phyloP scores from a whole-genome alignment of 2,888 invertebrate genomes.

The Himalopsyche japonica region DNA sequence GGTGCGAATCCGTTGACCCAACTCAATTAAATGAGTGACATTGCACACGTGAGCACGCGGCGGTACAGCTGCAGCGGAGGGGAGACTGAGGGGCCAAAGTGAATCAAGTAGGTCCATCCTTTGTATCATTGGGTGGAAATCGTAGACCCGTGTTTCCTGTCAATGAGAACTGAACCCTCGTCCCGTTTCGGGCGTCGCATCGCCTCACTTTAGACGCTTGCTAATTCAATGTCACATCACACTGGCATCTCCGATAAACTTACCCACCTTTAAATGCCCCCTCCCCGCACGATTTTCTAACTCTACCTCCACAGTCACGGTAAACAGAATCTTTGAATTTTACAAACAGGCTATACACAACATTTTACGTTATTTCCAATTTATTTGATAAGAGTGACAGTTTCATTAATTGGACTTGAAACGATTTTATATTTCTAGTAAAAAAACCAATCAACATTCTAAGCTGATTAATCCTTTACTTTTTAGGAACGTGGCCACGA shows the following conservation, averaged over 20 bases:
- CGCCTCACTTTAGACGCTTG: not conserved
- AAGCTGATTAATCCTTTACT: too few species aligned
- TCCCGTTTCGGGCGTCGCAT: conserved; percentile 4
- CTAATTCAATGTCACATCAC: conserved; percentile 9
- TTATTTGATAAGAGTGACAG: too few species aligned
- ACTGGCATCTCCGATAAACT: not conserved
- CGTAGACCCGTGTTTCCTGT: conserved; percentile 39
- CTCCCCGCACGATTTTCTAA: too few species aligned
- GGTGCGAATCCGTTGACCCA: not conserved
- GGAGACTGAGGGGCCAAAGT: not conserved
- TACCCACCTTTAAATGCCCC: not conserved
- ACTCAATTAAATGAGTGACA: conserved; percentile 6
- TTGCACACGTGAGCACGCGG: not conserved
- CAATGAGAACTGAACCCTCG: conserved; percentile 37
- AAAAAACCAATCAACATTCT: too few species aligned
- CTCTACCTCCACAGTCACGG: too few species aligned
- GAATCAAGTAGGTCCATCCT: conserved; percentile 3
- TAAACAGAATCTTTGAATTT: too few species aligned
- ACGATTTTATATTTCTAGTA: too few species aligned
- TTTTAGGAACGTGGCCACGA: too few species aligned
- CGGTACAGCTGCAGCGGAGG: not conserved
- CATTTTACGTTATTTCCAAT: too few species aligned
- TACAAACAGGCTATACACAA: too few species aligned
- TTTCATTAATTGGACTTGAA: too few species aligned
- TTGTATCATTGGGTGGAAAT: conserved; percentile 31